Percentiles rank a stretch among this genome's conserved stretches.
phyloP scores from a whole-genome alignment of 2,797 vertebrate species.

The Fratercula arctica region DNA sequence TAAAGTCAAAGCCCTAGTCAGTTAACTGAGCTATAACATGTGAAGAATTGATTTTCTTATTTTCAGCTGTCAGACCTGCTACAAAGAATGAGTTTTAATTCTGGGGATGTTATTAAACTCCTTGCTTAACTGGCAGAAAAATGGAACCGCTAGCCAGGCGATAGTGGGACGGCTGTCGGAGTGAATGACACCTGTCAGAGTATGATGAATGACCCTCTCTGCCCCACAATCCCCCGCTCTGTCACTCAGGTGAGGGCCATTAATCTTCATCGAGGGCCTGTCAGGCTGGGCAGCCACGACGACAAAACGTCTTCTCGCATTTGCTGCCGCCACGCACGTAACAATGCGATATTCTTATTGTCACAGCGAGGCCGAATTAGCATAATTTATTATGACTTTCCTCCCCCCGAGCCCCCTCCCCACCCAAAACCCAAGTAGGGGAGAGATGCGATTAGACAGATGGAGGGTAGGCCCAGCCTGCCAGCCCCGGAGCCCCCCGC shows the following conservation, averaged over 20 bases:
- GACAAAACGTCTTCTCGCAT: constrained; percentile 74
- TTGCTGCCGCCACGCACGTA: constrained; percentile 59
- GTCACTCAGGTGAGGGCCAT: constrained; percentile 98
- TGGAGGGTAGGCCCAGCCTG: constrained; percentile 87
- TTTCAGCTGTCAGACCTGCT: constrained; percentile 88
- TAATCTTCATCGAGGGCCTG: constrained; percentile 97
- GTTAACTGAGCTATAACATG: constrained; percentile 83
- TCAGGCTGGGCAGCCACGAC: constrained; percentile 83
- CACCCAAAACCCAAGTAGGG: constrained; percentile 80
- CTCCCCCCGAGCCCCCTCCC: constrained; percentile 64
- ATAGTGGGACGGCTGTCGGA: constrained; percentile 69
- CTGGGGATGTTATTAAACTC: constrained; percentile 87
- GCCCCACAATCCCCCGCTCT: constrained; percentile 92
- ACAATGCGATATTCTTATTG: constrained; percentile 79
- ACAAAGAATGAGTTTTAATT: constrained; percentile 96
- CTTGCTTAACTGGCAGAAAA: constrained; percentile 86
- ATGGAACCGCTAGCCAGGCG: constrained; percentile 76
- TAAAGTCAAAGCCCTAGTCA: constrained; percentile 84
- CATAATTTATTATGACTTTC: constrained; percentile 92
- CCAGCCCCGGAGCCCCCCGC: constrained; percentile 80
- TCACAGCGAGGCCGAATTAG: constrained; percentile 78
- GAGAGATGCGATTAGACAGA: constrained; percentile 91
- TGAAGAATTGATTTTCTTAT: constrained; percentile 95
- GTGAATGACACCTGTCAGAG: constrained; percentile 99
- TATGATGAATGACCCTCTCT: constrained; percentile 98